These are phyloP conservation scores for Nipponia nippon DNA, from an alignment of 2,113 vertebrate species.

Conservation along the genomic window DNA sequence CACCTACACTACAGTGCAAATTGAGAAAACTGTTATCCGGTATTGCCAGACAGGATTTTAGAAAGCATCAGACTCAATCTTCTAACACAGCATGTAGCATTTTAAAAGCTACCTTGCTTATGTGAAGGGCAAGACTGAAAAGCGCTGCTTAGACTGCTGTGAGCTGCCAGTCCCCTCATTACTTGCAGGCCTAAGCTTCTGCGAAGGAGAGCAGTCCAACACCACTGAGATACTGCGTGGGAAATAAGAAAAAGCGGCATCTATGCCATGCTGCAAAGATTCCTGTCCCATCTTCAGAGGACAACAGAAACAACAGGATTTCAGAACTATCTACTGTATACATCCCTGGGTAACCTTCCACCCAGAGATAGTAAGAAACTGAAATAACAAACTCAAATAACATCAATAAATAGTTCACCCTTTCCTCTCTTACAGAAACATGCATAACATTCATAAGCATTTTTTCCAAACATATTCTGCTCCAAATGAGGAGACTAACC, in stretches of 20 bases:
- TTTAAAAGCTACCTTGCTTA: background rate
- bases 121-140: background rate
- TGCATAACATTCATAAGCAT: background rate
- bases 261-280: background rate
- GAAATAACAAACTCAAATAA: background rate
- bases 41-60: background rate
- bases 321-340: background rate
- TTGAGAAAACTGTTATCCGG: background rate
- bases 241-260: background rate
- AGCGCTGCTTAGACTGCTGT: background rate
- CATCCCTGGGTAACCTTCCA: background rate
- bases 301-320: background rate
- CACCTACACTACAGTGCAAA: background rate
- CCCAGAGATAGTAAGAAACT: background rate
- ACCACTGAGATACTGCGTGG: background rate
- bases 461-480: background rate
- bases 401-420: background rate
- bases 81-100: background rate
- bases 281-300: background rate
- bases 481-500: background rate
- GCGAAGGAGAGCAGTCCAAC: background rate
- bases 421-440: background rate
- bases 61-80: background rate
- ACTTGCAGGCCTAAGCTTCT: background rate
- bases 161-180: background rate